These are phyloP conservation scores for Augochlora pura DNA, from an alignment of 1,140 invertebrate species.

Conservation along the genomic window DNA sequence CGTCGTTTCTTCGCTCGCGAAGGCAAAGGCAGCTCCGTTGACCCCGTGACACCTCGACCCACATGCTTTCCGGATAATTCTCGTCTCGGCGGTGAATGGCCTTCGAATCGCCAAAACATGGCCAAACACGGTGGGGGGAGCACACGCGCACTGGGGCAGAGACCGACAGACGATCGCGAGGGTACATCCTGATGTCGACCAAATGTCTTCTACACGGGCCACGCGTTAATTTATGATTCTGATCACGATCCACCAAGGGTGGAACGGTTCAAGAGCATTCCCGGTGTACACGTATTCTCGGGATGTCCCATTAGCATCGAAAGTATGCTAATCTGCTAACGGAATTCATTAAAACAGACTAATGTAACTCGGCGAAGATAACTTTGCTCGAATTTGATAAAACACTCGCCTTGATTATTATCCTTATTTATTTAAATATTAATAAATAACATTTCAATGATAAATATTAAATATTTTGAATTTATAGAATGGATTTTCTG, in stretches of 20 bases:
- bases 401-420: no score
- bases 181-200: no score
- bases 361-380: no score
- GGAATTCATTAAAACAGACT: not conserved
- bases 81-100: no score
- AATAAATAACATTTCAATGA: no score
- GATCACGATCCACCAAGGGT: not conserved
- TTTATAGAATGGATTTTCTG: no score
- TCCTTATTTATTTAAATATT: no score
- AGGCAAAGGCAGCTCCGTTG: not conserved
- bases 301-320: not conserved
- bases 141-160: not conserved
- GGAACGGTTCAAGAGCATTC: not conserved
- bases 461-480: no score
- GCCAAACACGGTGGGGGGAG: no score
- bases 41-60: conserved; percentile 8
- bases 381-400: not conserved
- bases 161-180: no score
- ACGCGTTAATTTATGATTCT: conserved; percentile 2
- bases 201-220: no score
- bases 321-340: not conserved
- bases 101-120: no score
- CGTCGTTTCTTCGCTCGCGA: conserved; percentile 1
- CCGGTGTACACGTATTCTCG: not conserved
- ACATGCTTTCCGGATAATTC: conserved; percentile 8